Percentiles rank a stretch among this genome's conserved stretches.
These are phyloP conservation scores for Lepidostoma basale DNA, from an alignment of 1,140 invertebrate species.

Conservation along the genomic window DNA sequence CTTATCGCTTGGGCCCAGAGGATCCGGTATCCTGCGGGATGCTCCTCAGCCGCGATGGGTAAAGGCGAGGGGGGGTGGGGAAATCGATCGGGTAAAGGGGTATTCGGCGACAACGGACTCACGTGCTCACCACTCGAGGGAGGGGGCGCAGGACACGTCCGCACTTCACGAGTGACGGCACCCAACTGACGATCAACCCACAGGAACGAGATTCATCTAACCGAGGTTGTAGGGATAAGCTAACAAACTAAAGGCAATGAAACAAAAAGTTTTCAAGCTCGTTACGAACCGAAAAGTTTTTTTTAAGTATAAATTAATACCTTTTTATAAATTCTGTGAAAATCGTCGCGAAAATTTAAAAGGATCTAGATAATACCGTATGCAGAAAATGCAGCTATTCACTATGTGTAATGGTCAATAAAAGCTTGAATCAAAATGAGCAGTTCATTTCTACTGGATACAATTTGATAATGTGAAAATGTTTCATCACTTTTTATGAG, in stretches of 20 bases:
- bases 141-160: slow-evolving; percentile 19
- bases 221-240: background rate
- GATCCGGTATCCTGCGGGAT: slow-evolving; percentile 26
- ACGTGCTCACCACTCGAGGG: slow-evolving; percentile 7
- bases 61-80: slow-evolving; percentile 1
- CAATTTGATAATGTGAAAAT: no score
- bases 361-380: slow-evolving; percentile 1
- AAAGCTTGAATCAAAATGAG: no score
- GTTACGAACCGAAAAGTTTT: background rate
- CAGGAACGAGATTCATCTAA: slow-evolving; percentile 1
- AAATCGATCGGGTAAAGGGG: slow-evolving; percentile 16
- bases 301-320: no score
- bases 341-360: background rate
- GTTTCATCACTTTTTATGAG: no score
- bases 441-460: no score
- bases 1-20: no score
- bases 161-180: slow-evolving; percentile 30
- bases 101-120: slow-evolving; percentile 20
- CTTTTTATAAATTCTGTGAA: background rate
- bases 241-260: background rate
- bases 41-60: background rate
- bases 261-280: background rate
- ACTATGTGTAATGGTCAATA: no score
- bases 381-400: background rate
- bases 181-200: slow-evolving; percentile 28